A percentile compares a stretch with the other conserved stretches of the same genome.
Evolutionary conservation across 2,888 invertebrate genomes (phyloP).

Genomic region (Nemoura dubitans): DNA sequence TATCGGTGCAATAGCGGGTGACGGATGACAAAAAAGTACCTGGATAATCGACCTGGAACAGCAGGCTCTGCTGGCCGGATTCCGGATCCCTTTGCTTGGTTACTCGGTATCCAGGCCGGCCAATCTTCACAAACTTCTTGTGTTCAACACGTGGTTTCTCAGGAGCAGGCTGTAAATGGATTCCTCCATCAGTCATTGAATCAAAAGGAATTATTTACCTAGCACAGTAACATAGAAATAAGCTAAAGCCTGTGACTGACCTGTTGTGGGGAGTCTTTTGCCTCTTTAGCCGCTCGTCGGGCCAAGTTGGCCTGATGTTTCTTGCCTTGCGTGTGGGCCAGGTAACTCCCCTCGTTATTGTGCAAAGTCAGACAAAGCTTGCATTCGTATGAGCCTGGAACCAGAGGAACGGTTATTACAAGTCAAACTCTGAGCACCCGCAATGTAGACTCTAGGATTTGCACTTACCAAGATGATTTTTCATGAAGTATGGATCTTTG

Average conservation of each 20-base stretch:
- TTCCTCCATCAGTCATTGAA: too few relatives aligned
- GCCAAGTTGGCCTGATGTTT: conserved; percentile 99
- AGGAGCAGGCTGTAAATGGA: conserved; percentile 75
- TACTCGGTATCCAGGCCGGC: conserved; percentile 97
- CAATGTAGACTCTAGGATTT: neutral
- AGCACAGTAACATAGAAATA: too few relatives aligned
- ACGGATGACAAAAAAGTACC: too few relatives aligned
- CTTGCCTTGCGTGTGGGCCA: conserved; percentile 99
- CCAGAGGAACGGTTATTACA: neutral
- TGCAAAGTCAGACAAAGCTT: conserved; percentile 98
- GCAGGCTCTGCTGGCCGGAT: conserved; percentile 92
- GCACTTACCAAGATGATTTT: conserved; percentile 92
- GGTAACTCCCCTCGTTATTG: conserved; percentile 98
- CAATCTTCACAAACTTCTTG: conserved; percentile 99
- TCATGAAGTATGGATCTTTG: conserved; percentile 99
- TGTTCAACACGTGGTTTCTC: conserved; percentile 97
- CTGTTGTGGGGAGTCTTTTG: conserved; percentile 92
- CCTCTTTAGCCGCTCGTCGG: conserved; percentile 96
- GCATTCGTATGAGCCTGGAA: conserved; percentile 93
- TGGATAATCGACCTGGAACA: conserved; percentile 96
- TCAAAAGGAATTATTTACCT: too few relatives aligned
- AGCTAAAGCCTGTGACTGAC: conserved; percentile 50
- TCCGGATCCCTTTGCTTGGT: conserved; percentile 98
- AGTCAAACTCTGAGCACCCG: neutral
- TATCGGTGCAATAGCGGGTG: too few relatives aligned